Evolutionary conservation across 2,113 vertebrate genomes (phyloP).

Genomic region (Mionectes macconnelli): DNA sequence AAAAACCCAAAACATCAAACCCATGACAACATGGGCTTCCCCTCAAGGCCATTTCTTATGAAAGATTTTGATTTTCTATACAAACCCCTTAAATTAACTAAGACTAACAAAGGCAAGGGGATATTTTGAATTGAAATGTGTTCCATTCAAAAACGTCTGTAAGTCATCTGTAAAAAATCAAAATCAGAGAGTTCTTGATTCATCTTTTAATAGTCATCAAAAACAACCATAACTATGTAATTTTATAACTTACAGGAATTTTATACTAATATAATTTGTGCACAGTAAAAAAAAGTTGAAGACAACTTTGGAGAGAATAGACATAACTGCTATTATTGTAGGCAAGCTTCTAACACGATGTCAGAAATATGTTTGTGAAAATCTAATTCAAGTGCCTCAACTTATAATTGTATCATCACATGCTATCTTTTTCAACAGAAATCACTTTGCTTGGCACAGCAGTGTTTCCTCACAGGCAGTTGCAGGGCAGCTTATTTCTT

Average conservation of each 20-base stretch:
- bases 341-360: background rate
- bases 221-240: background rate
- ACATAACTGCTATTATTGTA: background rate
- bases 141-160: background rate
- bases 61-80: background rate
- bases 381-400: background rate
- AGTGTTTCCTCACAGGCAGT: background rate
- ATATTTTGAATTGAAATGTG: background rate
- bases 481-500: background rate
- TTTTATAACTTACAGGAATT: background rate
- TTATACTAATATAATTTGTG: background rate
- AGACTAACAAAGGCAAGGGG: background rate
- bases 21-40: background rate
- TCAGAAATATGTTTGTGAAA: background rate
- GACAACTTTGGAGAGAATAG: background rate
- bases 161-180: background rate
- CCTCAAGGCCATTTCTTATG: background rate
- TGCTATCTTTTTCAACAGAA: background rate
- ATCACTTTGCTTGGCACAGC: background rate
- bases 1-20: background rate
- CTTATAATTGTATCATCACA: background rate
- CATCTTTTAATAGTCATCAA: background rate
- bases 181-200: background rate
- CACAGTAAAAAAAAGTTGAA: background rate
- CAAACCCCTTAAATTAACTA: background rate